A percentile compares a stretch with the other conserved stretches of the same genome.
These are phyloP conservation scores for Anthopleura sola DNA, from an alignment of 64 coral and sea anemone species.

Conservation along the genomic window DNA sequence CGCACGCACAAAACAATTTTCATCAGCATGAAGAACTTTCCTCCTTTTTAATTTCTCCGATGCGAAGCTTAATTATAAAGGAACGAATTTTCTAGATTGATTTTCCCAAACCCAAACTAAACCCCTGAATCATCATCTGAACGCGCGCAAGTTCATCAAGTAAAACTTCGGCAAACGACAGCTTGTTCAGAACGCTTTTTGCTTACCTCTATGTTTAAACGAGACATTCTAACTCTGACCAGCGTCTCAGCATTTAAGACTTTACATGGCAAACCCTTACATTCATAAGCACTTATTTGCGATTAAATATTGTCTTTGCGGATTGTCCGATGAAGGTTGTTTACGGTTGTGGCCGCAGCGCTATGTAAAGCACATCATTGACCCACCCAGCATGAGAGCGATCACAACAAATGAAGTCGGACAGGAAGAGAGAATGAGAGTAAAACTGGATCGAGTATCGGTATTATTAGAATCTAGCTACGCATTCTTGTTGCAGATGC, in stretches of 20 bases:
- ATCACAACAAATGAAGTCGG: neutral
- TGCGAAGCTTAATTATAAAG: too few relatives aligned
- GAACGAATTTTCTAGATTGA: neutral
- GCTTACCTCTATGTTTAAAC: too few relatives aligned
- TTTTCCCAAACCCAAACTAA: neutral
- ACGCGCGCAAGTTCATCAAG: too few relatives aligned
- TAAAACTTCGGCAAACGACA: too few relatives aligned
- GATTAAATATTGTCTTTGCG: neutral
- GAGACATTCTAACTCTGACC: neutral
- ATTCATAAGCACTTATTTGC: neutral
- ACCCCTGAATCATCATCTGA: too few relatives aligned
- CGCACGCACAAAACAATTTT: neutral
- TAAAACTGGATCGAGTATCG: conserved; percentile 4
- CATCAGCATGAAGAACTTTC: neutral
- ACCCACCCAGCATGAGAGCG: neutral
- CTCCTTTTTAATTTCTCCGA: neutral
- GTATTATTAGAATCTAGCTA: neutral
- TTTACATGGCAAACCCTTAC: too few relatives aligned
- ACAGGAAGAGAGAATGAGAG: neutral
- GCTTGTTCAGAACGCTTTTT: too few relatives aligned
- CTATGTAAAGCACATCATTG: neutral
- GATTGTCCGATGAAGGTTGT: neutral
- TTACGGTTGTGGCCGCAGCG: neutral
- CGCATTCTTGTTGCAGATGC: neutral
- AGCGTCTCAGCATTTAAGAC: too few relatives aligned